These are phyloP conservation scores for Megatriorchis doriae DNA, from an alignment of 2,113 vertebrate genomes.

Conservation along the genomic window DNA sequence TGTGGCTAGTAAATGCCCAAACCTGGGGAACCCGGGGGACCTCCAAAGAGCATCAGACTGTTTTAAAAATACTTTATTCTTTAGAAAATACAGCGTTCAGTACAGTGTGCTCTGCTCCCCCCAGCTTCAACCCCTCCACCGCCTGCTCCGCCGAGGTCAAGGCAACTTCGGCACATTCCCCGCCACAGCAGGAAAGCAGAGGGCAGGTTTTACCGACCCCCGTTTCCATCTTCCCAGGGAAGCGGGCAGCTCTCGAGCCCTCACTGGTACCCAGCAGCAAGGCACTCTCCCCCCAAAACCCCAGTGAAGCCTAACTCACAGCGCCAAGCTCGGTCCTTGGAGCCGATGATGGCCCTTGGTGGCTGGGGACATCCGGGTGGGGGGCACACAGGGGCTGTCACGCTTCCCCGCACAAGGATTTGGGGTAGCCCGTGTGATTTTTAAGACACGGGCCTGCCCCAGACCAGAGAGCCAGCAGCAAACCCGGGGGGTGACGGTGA, in stretches of 20 bases:
- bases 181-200: neutral
- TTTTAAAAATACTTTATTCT: conserved; percentile 70
- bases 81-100: conserved; percentile 68
- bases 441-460: neutral
- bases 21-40: neutral
- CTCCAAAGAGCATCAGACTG: neutral
- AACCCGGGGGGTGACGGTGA: neutral
- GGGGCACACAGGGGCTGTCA: neutral
- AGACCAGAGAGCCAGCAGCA: neutral
- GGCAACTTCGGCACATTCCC: neutral
- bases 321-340: rapidly evolving
- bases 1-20: neutral
- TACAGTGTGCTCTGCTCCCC: conserved; percentile 55
- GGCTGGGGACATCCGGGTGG: neutral
- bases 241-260: neutral
- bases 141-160: neutral
- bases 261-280: conserved; percentile 35
- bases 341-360: neutral
- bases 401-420: neutral
- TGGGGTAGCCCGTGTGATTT: neutral
- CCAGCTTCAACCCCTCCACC: neutral
- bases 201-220: neutral
- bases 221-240: neutral
- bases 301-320: neutral
- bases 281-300: neutral